phyloP scores from a whole-genome alignment of 2,888 invertebrate species.

The Actias luna region DNA sequence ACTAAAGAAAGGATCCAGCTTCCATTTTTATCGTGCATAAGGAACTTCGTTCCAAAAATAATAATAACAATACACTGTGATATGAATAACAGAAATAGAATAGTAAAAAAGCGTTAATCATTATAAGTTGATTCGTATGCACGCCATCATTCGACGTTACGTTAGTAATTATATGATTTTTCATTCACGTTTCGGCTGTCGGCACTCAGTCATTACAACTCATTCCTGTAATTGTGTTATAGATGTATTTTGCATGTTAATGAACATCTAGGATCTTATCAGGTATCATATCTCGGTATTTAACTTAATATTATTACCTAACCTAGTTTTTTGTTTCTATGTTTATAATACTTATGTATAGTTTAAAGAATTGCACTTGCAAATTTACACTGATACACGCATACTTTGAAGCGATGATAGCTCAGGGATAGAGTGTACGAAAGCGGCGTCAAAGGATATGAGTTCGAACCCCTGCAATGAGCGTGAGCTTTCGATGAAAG shows the following conservation, averaged over 20 bases:
- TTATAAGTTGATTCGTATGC: slow-evolving; percentile 14
- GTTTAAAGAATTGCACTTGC: too few species aligned
- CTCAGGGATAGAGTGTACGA: too few species aligned
- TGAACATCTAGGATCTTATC: slow-evolving; percentile 22
- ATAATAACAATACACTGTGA: slow-evolving; percentile 3
- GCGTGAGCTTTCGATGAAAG: too few species aligned
- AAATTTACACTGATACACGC: too few species aligned
- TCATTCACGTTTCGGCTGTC: slow-evolving; percentile 33
- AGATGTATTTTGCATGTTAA: slow-evolving; percentile 27
- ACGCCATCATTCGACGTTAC: slow-evolving; percentile 14
- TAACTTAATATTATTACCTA: slow-evolving; percentile 12
- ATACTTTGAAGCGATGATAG: too few species aligned
- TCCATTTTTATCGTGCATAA: too few species aligned
- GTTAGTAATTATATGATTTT: slow-evolving; percentile 23
- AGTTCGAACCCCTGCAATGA: too few species aligned
- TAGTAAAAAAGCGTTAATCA: background rate
- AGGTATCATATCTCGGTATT: slow-evolving; percentile 25
- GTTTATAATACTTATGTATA: too few species aligned
- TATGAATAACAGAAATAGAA: background rate
- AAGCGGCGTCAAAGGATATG: too few species aligned
- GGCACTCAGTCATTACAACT: slow-evolving; percentile 42
- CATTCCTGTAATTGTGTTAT: slow-evolving; percentile 39
- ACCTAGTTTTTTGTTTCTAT: background rate
- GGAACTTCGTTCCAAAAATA: too few species aligned
- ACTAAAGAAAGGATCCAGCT: too few species aligned